Evolutionary conservation across 2,113 vertebrate genomes (phyloP), one percentile per base, ranked within the genome.

Genomic region (Rhodinocichla rosea): DNA sequence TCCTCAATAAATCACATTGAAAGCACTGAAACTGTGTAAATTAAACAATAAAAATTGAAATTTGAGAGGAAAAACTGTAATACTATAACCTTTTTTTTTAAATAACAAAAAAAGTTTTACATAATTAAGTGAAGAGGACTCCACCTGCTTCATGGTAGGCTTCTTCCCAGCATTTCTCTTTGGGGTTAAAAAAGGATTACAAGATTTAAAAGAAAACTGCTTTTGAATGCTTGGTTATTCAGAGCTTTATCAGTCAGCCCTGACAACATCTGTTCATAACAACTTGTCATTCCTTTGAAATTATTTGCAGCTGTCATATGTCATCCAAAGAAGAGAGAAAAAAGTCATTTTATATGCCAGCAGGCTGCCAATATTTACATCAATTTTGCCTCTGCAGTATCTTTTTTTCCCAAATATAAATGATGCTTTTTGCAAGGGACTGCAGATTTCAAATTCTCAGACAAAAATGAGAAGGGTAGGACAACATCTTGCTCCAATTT

Each of bases 371-470:
- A 47, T 82, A 71, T 91, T 92, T 89, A 84, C n/a, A 96, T 21
- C 24, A 73, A 87, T 84, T 89, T 88, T 73, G 57, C 27, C 59
- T 75, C 77, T 67, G 47, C 60, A 55, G 35, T 67, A 84, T 67
- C 74, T 47, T 91, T 65, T 78, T 73, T 62, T 21, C 63, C 49
- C 37, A 90, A 91, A 64, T n/a, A 81, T 60, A 91, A 94, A 84
- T 39, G 3, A 49, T 13, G 11, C 7, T 78, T 81, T 73, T 76
- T 71, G 27, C 73, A 87, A 89, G 24, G 14, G 56, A 80, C 63
- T 92, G 87, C 53, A 70, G 39, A 94, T 83, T 93, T 92, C 50
- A 91, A 96, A 83, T 64, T 77, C 64, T 88, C 83, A 75, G 50
- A 67, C 64, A 87, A 87, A 78, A 90, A 79, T 13, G 47, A 86